Evolutionary conservation across 2,113 vertebrate genomes (phyloP).

Genomic region (Platanista minor): DNA sequence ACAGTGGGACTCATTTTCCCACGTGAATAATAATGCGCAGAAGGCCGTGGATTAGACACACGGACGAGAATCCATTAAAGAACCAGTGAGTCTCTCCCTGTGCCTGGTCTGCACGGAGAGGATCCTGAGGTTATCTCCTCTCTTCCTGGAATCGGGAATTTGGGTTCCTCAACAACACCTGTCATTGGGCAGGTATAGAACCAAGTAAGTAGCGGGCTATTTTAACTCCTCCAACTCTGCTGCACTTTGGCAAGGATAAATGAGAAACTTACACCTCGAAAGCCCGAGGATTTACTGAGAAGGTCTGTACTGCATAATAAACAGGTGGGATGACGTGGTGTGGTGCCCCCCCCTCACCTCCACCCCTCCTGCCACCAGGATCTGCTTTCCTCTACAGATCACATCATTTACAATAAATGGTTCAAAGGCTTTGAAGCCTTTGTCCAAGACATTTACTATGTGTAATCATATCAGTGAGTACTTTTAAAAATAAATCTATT

Average conservation of each 20-base stretch:
- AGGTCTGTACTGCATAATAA: constrained; percentile 24
- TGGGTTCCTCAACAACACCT: constrained; percentile 31
- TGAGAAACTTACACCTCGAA: background rate
- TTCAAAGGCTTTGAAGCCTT: constrained; percentile 42
- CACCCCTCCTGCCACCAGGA: background rate
- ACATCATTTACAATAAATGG: constrained; percentile 10
- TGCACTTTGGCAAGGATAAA: constrained; percentile 48
- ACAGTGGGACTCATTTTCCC: background rate
- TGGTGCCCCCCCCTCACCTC: background rate
- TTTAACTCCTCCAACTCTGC: constrained; percentile 33
- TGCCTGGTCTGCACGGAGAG: background rate
- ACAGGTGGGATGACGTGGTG: background rate
- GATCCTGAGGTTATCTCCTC: background rate
- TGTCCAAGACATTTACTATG: constrained; percentile 21
- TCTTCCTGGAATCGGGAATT: constrained; percentile 26
- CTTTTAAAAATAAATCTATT: background rate
- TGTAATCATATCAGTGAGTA: background rate
- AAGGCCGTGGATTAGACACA: background rate
- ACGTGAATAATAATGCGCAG: background rate
- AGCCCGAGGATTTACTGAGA: constrained; percentile 43
- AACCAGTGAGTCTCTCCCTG: background rate
- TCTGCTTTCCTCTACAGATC: constrained; percentile 26
- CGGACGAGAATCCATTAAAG: background rate
- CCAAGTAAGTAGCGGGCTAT: background rate
- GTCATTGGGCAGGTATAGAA: background rate